phyloP scores from a whole-genome alignment of 30 jellyfish, hydroid and myxozoan genomes.

The Aurelia sp. region DNA sequence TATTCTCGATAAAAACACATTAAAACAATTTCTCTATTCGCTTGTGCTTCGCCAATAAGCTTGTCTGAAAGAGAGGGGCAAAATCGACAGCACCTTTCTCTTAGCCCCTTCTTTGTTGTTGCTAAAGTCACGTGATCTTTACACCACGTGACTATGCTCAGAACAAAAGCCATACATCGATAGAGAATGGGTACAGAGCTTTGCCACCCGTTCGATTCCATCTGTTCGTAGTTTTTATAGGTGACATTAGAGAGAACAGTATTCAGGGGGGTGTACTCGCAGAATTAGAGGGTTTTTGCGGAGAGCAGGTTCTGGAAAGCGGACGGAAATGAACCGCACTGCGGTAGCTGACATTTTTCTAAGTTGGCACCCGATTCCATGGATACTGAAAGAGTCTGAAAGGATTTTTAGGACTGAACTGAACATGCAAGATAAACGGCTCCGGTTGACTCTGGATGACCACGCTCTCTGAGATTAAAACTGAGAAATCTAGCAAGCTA shows the following conservation, averaged over 20 bases:
- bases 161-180: slow-evolving; percentile 56
- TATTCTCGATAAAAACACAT: too few relatives aligned
- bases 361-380: too few relatives aligned
- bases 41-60: neutral
- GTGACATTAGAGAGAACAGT: slow-evolving; percentile 52
- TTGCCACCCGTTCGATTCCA: slow-evolving; percentile 80
- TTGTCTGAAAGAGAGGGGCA: slow-evolving; percentile 48
- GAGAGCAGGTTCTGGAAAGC: slow-evolving; percentile 8
- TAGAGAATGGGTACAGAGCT: slow-evolving; percentile 76
- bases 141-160: slow-evolving; percentile 21
- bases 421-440: too few relatives aligned
- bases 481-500: too few relatives aligned
- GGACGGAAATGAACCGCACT: neutral
- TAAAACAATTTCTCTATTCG: too few relatives aligned
- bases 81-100: slow-evolving; percentile 67
- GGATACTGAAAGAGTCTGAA: too few relatives aligned
- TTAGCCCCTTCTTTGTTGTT: slow-evolving; percentile 77
- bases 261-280: slow-evolving; percentile 32
- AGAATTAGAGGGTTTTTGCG: neutral
- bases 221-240: slow-evolving; percentile 60
- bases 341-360: too few relatives aligned
- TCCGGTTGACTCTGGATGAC: too few relatives aligned
- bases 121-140: slow-evolving; percentile 60
- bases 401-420: too few relatives aligned
- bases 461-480: too few relatives aligned